These are phyloP conservation scores for Platanista minor DNA, from an alignment of 2,113 vertebrate species.

Conservation along the genomic window DNA sequence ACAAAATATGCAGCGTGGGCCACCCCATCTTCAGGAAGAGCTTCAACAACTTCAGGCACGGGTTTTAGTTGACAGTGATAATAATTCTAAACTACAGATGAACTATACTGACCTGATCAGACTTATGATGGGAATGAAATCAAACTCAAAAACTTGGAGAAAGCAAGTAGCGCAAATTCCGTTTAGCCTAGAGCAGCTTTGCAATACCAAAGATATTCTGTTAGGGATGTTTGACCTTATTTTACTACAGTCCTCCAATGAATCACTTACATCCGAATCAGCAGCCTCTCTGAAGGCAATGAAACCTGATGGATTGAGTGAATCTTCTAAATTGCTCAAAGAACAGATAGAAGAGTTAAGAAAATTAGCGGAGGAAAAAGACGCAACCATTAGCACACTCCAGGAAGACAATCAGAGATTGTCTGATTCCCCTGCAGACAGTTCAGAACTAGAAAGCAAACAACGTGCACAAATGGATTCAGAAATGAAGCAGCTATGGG, in stretches of 20 bases:
- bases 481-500: slow-evolving; percentile 82
- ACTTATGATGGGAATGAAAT: slow-evolving; percentile 89
- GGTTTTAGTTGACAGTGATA: slow-evolving; percentile 86
- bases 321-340: slow-evolving; percentile 71
- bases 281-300: neutral
- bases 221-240: slow-evolving; percentile 83
- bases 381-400: slow-evolving; percentile 83
- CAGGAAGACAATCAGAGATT: slow-evolving; percentile 89
- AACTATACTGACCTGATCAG: slow-evolving; percentile 88
- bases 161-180: slow-evolving; percentile 88
- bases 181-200: slow-evolving; percentile 87
- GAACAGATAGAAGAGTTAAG: slow-evolving; percentile 78
- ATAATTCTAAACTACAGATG: slow-evolving; percentile 85
- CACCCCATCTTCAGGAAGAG: slow-evolving; percentile 89
- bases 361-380: slow-evolving; percentile 81
- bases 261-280: neutral
- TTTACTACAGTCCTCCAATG: slow-evolving; percentile 47
- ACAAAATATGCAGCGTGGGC: slow-evolving; percentile 91
- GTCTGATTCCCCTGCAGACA: slow-evolving; percentile 82
- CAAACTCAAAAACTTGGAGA: slow-evolving; percentile 83
- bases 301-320: neutral
- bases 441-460: slow-evolving; percentile 83
- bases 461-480: slow-evolving; percentile 73
- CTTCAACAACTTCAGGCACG: slow-evolving; percentile 86
- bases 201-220: slow-evolving; percentile 85